Evolutionary conservation across 2,113 vertebrate genomes (phyloP).

Genomic region (Gopherus flavomarginatus): DNA sequence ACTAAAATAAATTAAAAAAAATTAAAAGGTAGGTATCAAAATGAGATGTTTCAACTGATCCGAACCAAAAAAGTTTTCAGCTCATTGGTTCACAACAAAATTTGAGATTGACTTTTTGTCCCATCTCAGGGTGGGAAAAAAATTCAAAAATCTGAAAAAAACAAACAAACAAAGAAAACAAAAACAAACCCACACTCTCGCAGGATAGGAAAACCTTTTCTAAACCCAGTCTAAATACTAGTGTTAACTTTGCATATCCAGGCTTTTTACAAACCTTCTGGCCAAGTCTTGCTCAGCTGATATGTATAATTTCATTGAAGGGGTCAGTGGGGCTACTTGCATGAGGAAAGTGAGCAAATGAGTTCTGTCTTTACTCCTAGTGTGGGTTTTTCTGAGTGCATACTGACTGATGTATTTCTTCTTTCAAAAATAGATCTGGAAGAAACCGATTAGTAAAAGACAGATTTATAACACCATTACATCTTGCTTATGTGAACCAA

Average conservation of each 20-base stretch:
- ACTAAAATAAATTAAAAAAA: too few relatives aligned
- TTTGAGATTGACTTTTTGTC: too few relatives aligned
- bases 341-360: neutral
- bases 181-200: too few relatives aligned
- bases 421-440: neutral
- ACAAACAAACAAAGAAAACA: too few relatives aligned
- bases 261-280: neutral
- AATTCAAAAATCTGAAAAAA: too few relatives aligned
- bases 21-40: too few relatives aligned
- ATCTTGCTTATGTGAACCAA: neutral
- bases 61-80: too few relatives aligned
- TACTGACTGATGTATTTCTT: neutral
- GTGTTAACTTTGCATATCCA: neutral
- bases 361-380: neutral
- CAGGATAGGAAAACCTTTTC: too few relatives aligned
- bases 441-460: too few relatives aligned
- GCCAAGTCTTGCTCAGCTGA: neutral
- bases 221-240: neutral
- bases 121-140: too few relatives aligned
- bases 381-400: neutral
- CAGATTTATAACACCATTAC: neutral
- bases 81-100: too few relatives aligned
- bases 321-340: neutral
- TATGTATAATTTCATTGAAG: neutral
- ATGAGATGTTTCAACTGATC: too few relatives aligned